Percentiles rank a stretch among this genome's conserved stretches.
These are phyloP conservation scores for Alauda arvensis DNA, from an alignment of 2,797 vertebrate genomes.

Conservation along the genomic window DNA sequence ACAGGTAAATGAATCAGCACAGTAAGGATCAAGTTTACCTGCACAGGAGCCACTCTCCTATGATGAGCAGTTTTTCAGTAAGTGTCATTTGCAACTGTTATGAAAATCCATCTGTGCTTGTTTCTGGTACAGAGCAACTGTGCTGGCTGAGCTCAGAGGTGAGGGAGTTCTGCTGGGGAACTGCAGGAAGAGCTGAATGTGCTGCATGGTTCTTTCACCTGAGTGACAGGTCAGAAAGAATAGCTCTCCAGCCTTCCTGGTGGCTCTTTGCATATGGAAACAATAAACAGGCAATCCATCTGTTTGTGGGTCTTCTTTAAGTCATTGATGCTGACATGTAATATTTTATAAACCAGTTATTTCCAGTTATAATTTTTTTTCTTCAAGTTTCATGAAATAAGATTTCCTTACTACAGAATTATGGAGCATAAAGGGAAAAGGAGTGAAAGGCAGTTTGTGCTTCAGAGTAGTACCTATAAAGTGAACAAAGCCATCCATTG, in stretches of 20 bases:
- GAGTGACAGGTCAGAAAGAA: not conserved
- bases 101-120: not conserved
- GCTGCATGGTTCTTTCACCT: not conserved
- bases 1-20: not conserved
- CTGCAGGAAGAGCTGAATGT: not conserved
- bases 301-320: not conserved
- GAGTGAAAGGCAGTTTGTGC: slow-evolving; percentile 3
- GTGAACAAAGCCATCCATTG: slow-evolving; percentile 47
- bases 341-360: not conserved
- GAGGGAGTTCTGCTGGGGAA: not conserved
- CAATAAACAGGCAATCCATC: not conserved
- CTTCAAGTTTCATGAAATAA: not conserved
- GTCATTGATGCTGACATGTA: not conserved
- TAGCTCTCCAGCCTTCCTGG: not conserved
- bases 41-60: not conserved
- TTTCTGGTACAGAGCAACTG: not conserved
- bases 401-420: not conserved
- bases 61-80: not conserved
- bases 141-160: not conserved
- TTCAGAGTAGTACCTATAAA: slow-evolving; percentile 22
- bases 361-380: not conserved
- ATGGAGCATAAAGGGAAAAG: not conserved
- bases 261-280: not conserved
- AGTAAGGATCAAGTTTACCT: not conserved
- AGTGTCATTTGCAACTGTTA: not conserved